Conservation (phyloP, 2,888 invertebrate genomes). For the Xanthia togata region DNA sequence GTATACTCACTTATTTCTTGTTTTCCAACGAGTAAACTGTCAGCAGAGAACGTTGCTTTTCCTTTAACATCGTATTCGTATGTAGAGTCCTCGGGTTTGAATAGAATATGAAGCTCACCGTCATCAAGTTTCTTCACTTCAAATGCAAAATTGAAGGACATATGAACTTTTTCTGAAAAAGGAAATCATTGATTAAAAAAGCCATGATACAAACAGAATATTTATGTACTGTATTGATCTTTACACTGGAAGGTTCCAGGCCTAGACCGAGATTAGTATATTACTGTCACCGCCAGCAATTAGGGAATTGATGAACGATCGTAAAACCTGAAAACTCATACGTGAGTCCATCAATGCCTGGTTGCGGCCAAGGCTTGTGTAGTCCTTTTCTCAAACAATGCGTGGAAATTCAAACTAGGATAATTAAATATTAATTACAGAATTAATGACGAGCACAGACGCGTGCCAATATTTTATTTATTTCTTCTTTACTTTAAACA, state of each 20-base stretch:
- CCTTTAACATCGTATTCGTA: constrained; percentile 30
- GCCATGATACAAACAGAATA: background rate
- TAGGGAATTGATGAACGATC: too few relatives aligned
- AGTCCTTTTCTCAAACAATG: too few relatives aligned
- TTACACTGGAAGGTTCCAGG: background rate
- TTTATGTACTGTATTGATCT: background rate
- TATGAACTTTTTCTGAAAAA: constrained; percentile 45
- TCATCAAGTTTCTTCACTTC: constrained; percentile 50
- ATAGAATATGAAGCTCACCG: constrained; percentile 28
- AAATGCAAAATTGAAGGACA: constrained; percentile 28
- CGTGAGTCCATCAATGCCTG: too few relatives aligned
- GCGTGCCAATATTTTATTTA: too few relatives aligned
- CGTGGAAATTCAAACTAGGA: too few relatives aligned
- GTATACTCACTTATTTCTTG: constrained; percentile 60
- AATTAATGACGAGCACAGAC: too few relatives aligned
- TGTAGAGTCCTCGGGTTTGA: constrained; percentile 20
- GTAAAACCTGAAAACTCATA: too few relatives aligned
- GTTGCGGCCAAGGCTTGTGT: too few relatives aligned
- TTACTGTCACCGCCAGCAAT: too few relatives aligned
- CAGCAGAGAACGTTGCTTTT: constrained; percentile 16
- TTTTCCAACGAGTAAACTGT: constrained; percentile 49
- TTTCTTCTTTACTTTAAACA: too few relatives aligned
- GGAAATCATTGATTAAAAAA: background rate
- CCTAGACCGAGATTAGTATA: too few relatives aligned
- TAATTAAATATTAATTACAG: too few relatives aligned